Evolutionary conservation across 2,113 vertebrate genomes (phyloP), one percentile per base, ranked within the genome.

Genomic region (Ciconia stormi): DNA sequence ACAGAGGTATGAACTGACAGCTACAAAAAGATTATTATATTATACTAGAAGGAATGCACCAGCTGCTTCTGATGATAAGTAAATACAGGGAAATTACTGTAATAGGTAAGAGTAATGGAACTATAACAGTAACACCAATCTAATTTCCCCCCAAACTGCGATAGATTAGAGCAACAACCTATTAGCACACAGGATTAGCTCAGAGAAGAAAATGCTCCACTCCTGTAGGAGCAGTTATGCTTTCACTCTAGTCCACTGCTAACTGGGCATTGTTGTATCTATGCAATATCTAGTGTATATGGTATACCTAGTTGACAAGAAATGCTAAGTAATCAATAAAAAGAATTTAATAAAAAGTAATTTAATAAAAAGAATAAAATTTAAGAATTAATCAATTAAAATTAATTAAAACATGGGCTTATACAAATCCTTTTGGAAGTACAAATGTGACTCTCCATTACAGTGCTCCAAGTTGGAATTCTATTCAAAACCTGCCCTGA

Each of bases 1-100:
- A 80, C 62, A 81, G 62, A 70, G n/a, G 46, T 36, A 91, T 69
- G 79, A 92, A 87, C 62, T 94, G 87, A 94, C 91, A 95, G 46
- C n/a, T 84, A 91, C 90, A 70, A 47, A 95, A 92, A 89, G 63
- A 88, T 58, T 50, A 32, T 89, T 74, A 23, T 30, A 26, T 72
- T 74, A 91, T 55, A 62, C 66, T 77, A 38, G 47, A 82, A 87
- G 55, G 40, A 95, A 80, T 36, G 65, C 52, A 91, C 81, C 67
- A 95, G 50, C 53, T 96, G 23, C 66, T 56, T 91, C 56, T 87
- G 61, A 34, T 84, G 66, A 34, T 81, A 83, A 84, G 53, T 66
- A 90, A 94, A 81, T 87, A 73, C 16, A 91, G 36, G 44, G 85
- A 89, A 89, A 76, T 59, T 79, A 50, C 55, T 59, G 13, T 9